phyloP scores from a whole-genome alignment of 2,113 vertebrate genomes.

The Chitala chitala region DNA sequence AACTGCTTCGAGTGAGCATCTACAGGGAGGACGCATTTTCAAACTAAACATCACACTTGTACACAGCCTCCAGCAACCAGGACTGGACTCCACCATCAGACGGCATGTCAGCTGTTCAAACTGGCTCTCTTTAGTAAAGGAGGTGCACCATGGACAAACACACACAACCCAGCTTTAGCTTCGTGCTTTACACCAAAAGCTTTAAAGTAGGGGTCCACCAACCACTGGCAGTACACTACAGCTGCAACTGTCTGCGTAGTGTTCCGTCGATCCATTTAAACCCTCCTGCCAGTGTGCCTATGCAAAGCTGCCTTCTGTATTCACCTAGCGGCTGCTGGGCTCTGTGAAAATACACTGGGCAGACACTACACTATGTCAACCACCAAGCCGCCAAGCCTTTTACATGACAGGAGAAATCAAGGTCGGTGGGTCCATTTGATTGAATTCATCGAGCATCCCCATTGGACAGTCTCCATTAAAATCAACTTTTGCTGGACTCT shows the following conservation, averaged over 20 bases:
- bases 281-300: neutral
- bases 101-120: too few species aligned
- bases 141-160: too few species aligned
- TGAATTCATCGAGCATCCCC: neutral
- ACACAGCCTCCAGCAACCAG: too few species aligned
- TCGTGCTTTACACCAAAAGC: too few species aligned
- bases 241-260: neutral
- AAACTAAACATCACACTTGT: too few species aligned
- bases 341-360: neutral
- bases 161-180: too few species aligned
- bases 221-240: neutral
- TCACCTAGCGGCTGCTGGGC: neutral
- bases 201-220: too few species aligned
- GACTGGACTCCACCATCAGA: too few species aligned
- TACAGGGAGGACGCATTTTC: too few species aligned
- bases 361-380: neutral
- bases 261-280: neutral
- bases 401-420: conserved; percentile 28
- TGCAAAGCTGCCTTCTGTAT: neutral
- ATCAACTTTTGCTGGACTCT: neutral
- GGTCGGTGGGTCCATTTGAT: neutral
- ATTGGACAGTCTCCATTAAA: neutral
- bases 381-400: conserved; percentile 10
- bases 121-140: too few species aligned
- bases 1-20: too few species aligned